Base-by-base conservation (phyloP, 2,888 invertebrate species). In the Tanytarsus gracilentus region DNA sequence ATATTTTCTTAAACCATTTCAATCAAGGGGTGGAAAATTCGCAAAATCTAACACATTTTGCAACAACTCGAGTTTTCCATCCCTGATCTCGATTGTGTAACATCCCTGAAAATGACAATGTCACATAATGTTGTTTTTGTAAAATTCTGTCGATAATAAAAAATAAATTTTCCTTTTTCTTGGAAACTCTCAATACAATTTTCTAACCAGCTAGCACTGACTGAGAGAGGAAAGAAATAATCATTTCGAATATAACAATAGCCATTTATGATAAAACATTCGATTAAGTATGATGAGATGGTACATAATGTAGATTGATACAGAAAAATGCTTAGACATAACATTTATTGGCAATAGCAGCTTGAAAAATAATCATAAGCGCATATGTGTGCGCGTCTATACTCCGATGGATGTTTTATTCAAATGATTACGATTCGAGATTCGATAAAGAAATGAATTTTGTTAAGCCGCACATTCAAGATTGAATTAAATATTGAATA, bases 221-320 rank as follows among this genome's bases (percentile, higher is more conserved):
- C 30, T 26, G n/a, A 6, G 21, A 26, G 21, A 25, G 11, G 14
- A 30, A 16, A 16, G 26, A 27, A 58, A 58, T 48, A 29, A 44
- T 27, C 25, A 49, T 26, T 44, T 18, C 30, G 30, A 23, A 51
- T 11, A 51, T 48, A 48, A 58, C 30, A 58, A 48, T 58, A 58
- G 29, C 58, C 44, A 44, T 44, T 58, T 48, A 58, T 58, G 58
- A 40, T 56, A 56, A 56, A 33, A 26, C 55, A 56, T 56, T 58
- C 58, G 58, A 58, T 58, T 58, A 58, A 58, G 48, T 58, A 58
- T 58, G 58, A 58, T 58, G 58, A 58, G 58, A 58, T n/a, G 44
- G 23, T 58, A 48, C 58, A 58, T 58, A 44, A 48, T 49, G 30
- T 23, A 58, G 48, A 58, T 58, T 58, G 58, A 48, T 58, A 58